phyloP scores from a whole-genome alignment of 53 echinoderm and acorn worm species.

The Echinometra lucunter region DNA sequence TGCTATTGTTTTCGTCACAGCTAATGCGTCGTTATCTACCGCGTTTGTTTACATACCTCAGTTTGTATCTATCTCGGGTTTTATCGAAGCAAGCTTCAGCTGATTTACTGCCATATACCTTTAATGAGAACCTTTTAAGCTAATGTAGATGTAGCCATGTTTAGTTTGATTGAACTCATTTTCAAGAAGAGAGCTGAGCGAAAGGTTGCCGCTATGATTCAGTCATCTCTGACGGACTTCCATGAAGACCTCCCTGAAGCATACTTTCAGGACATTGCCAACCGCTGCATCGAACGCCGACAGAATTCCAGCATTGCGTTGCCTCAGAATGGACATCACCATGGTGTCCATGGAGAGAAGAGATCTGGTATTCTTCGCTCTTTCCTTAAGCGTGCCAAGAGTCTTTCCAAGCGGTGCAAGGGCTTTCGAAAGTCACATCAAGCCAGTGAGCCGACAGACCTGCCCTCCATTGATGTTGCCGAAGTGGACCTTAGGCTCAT shows the following conservation, averaged over 20 bases:
- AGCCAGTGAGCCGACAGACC: neutral
- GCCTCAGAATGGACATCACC: neutral
- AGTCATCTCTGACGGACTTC: neutral
- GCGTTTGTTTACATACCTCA: constrained; percentile 8
- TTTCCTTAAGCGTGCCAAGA: neutral
- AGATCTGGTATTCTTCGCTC: neutral
- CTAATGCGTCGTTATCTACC: neutral
- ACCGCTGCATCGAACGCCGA: neutral
- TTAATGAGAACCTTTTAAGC: neutral
- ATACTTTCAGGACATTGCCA: neutral
- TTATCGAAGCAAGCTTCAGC: neutral
- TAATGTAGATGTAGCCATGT: neutral
- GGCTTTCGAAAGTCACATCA: neutral
- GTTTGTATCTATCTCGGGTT: neutral
- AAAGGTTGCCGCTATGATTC: neutral
- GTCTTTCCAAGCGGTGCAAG: neutral
- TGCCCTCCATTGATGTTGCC: neutral
- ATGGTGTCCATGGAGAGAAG: neutral
- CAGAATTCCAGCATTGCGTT: neutral
- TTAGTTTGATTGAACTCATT: neutral
- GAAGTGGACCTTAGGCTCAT: neutral
- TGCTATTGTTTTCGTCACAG: neutral
- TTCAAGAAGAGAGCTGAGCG: neutral
- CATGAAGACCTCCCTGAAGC: neutral
- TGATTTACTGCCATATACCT: neutral